phyloP scores from a whole-genome alignment of 2,113 vertebrate species.

The Oenanthe melanoleuca region DNA sequence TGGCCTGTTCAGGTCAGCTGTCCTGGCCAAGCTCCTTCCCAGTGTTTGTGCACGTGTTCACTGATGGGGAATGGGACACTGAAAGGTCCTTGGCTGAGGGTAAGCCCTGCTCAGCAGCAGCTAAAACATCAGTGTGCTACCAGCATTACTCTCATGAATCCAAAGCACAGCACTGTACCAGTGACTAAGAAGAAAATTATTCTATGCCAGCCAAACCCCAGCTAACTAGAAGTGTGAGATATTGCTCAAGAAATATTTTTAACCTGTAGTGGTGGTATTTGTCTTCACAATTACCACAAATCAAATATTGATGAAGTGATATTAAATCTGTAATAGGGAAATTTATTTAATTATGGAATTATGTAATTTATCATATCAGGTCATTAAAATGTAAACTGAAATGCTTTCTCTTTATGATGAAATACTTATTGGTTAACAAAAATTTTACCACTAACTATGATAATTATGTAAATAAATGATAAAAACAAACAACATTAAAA shows the following conservation, averaged over 20 bases:
- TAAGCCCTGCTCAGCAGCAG: background rate
- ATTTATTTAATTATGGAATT: conserved; percentile 2
- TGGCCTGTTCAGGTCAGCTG: background rate
- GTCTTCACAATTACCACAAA: background rate
- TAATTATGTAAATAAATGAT: background rate
- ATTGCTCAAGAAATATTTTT: background rate
- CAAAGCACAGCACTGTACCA: background rate
- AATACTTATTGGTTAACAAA: background rate
- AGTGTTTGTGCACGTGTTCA: accelerated
- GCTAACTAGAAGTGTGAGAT: background rate
- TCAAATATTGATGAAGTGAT: conserved; percentile 28
- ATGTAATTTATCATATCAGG: background rate
- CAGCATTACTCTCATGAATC: background rate
- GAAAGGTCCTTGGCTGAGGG: background rate
- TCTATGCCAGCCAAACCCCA: background rate
- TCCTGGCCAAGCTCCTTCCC: background rate
- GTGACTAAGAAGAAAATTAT: background rate
- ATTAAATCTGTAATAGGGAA: conserved; percentile 15
- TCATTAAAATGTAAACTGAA: background rate
- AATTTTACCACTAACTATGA: background rate
- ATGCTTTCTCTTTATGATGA: background rate
- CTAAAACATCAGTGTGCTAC: background rate
- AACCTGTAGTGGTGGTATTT: background rate
- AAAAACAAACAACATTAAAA: background rate
- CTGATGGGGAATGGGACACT: background rate